Base-by-base conservation (phyloP, 2,888 invertebrate genomes). In the Epinotia ramella region DNA sequence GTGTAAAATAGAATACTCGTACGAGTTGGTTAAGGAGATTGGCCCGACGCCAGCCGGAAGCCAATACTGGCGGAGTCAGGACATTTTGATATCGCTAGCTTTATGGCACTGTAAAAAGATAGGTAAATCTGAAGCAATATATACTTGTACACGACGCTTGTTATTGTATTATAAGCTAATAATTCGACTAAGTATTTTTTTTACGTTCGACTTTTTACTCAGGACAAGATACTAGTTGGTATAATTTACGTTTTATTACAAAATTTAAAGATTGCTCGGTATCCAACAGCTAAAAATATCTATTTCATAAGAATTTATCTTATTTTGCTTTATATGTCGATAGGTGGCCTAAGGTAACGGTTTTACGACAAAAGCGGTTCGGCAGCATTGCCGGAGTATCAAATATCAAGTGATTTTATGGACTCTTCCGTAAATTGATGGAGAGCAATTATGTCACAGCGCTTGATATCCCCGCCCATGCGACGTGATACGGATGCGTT, bases 61-160 rank as follows among this genome's bases (percentile, higher is more conserved):
- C 86, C 86, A 87, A 89, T 91, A 85, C 89, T 91, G 91, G 90
- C 89, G 78, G 82, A 86, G 83, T 88, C 89, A 86, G 89, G 88
- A 87, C 88, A 87, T 88, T 89, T 87, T 88, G 90, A 89, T 89
- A 88, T 84, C 81, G 84, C 83, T 82, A 80, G 86, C 82, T 87
- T 86, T 90, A 89, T 88, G 81, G 79, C 76, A 79, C 78, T 80
- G 76, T 79, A 78, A 46, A 46, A 46, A 60, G 18, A 28, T 65
- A 49, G n/a, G 16, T 69, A 20, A 11, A 28, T 24, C 46, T 46
- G 5, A 46, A 60, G 28, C 59, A n/a, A 28, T 28, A 53, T 53
- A 7, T 40, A 53, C 18, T 18, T 18, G 44, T n/a, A 59, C 12
- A 28, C 60, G n/a, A 46, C 24, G 7, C 24, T 40, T 12, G 9